phyloP scores from a whole-genome alignment of 2,113 vertebrate genomes.

The Phycodurus eques region DNA sequence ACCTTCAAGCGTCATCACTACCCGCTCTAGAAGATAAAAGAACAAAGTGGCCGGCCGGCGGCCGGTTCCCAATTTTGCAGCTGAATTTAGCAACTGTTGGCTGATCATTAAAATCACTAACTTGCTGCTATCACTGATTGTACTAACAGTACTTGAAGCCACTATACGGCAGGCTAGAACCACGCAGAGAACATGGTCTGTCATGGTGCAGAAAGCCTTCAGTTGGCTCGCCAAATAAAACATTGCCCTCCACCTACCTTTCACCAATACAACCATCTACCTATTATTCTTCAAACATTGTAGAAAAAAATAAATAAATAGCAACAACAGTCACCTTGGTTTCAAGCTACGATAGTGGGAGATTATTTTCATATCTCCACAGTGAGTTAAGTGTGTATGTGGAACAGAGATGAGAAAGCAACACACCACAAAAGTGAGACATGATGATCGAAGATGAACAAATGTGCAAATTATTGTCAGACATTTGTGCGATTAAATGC shows the following conservation, averaged over 20 bases:
- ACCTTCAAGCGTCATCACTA: neutral
- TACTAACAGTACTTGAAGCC: neutral
- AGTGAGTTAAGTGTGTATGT: neutral
- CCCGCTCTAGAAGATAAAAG: neutral
- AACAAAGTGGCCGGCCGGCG: neutral
- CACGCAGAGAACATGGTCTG: neutral
- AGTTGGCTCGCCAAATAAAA: neutral
- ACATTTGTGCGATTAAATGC: neutral
- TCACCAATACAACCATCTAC: neutral
- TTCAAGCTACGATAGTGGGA: neutral
- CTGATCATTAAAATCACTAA: neutral
- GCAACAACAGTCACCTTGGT: neutral
- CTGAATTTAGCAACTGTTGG: neutral
- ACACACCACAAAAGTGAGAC: neutral
- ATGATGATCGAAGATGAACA: neutral
- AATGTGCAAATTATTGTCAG: neutral
- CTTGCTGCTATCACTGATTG: neutral
- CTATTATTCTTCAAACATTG: neutral
- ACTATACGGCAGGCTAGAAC: neutral
- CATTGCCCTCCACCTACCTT: neutral
- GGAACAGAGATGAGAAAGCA: neutral
- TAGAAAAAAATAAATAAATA: neutral
- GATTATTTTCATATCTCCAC: neutral
- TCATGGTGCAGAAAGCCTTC: neutral
- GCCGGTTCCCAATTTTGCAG: neutral